phyloP scores from a whole-genome alignment of 2,888 invertebrate species.

The Coecobrya sp. region DNA sequence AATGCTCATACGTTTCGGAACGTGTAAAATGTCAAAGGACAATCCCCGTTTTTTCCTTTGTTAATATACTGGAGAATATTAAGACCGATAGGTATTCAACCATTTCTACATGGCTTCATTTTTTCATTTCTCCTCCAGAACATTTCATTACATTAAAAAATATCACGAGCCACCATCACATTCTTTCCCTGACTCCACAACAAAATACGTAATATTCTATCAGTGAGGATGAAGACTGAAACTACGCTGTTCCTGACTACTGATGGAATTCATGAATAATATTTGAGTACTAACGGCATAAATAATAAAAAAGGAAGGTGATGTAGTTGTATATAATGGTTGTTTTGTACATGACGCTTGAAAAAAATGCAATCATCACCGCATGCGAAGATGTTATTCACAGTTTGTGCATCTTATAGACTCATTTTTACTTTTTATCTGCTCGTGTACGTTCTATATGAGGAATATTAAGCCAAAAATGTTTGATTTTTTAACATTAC shows the following conservation, averaged over 20 bases:
- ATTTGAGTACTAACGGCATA: slow-evolving; percentile 43
- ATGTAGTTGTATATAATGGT: slow-evolving; percentile 9
- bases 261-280: slow-evolving; percentile 73
- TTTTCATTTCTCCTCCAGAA: slow-evolving; percentile 18
- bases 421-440: not conserved
- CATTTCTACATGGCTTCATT: slow-evolving; percentile 29
- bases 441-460: not conserved
- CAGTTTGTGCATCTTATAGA: not conserved
- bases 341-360: slow-evolving; percentile 30
- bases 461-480: slow-evolving; percentile 27
- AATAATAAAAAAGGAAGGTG: slow-evolving; percentile 56
- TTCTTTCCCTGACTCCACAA: not conserved
- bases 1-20: slow-evolving; percentile 41
- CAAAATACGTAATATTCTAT: not conserved
- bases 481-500: slow-evolving; percentile 56
- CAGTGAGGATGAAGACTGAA: not conserved
- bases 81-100: not conserved
- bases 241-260: slow-evolving; percentile 26
- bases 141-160: slow-evolving; percentile 55
- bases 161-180: slow-evolving; percentile 21
- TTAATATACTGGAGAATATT: slow-evolving; percentile 27
- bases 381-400: slow-evolving; percentile 7
- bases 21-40: slow-evolving; percentile 58
- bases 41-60: slow-evolving; percentile 7
- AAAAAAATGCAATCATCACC: slow-evolving; percentile 62